Evolutionary conservation across 2,888 invertebrate species (phyloP), one percentile per base, ranked within the genome.

Genomic region (Andrena bucephala): DNA sequence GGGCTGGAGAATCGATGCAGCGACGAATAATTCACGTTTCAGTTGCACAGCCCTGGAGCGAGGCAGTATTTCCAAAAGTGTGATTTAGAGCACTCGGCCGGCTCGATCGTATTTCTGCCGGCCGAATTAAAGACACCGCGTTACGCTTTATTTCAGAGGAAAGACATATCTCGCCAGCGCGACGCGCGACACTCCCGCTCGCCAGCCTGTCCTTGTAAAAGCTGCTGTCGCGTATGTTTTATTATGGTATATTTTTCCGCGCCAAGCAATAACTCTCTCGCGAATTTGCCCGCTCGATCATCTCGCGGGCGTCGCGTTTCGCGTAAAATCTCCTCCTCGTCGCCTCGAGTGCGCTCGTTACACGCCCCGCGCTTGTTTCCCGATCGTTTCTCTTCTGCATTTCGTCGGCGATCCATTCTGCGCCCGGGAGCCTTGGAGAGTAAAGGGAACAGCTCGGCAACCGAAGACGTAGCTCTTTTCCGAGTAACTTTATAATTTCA

Each of bases 221-320:
- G 24, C 31, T 52, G 59, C 52, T 50, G 60, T 27, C 3, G 16
- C 48, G 67, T 36, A 42, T 68, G 68, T 74, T 78, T 68, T 68
- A 68, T 68, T 57, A 63, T 67, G 31, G 52, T 57, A 54, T 57
- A 74, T 68, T 74, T 74, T 48, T 75, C 63, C 42, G 33, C 2
- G 31, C 31, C 27, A 0, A 48, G 68, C 68, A 57, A 68, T 75
- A 74, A 68, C 20, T 75, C 68, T 68, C 5, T 8, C 77, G 60
- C 60, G 67, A 73, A 73, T 77, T 77, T 67, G 36, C 27, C 2
- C 74, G 63, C 42, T 48, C 71, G 71, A 77, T 77, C 77, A 68
- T 78, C 36, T 27, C 16, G 2, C 68, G 13, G 50, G 54, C 67
- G 50, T 78, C 78, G 50, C 20, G 65, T 77, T 77, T 71, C 77